phyloP scores from a whole-genome alignment of 1,140 invertebrate genomes.

The Asbolus verrucosus region DNA sequence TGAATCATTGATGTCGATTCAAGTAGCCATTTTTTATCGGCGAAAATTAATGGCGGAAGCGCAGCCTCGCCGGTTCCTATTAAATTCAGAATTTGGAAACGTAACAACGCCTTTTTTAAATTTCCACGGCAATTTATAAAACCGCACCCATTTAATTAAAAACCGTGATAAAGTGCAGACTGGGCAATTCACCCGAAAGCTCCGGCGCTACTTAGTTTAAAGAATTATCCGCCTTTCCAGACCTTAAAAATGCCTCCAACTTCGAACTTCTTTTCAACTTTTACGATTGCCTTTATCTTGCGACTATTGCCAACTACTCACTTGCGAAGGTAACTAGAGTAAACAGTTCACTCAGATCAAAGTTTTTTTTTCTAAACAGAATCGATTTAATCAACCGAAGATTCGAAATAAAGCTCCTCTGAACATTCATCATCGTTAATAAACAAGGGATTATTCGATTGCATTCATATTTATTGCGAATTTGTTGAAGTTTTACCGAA shows the following conservation, averaged over 20 bases:
- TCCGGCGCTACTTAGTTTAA: constrained; percentile 36
- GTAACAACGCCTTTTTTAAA: constrained; percentile 37
- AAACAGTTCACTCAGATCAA: not conserved
- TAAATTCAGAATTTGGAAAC: constrained; percentile 33
- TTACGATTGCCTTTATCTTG: constrained; percentile 29
- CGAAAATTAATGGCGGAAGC: constrained; percentile 14
- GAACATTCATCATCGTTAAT: too few relatives aligned
- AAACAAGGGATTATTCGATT: too few relatives aligned
- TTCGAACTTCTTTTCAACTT: constrained; percentile 34
- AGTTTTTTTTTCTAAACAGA: not conserved
- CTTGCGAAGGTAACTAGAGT: constrained; percentile 1
- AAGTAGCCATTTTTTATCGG: constrained; percentile 21
- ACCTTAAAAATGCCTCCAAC: constrained; percentile 23
- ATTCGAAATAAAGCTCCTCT: too few relatives aligned
- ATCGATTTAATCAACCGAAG: too few relatives aligned
- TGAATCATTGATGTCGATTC: constrained; percentile 25
- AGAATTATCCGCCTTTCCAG: constrained; percentile 35
- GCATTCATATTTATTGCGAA: too few relatives aligned
- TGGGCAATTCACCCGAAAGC: constrained; percentile 35
- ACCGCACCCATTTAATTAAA: constrained; percentile 36
- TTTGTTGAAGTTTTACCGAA: too few relatives aligned
- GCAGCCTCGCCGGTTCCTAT: constrained; percentile 3
- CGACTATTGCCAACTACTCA: constrained; percentile 9
- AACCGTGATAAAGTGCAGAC: constrained; percentile 35
- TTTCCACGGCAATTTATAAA: constrained; percentile 38